These are phyloP conservation scores for Caenorhabditis becei DNA, from an alignment of 2,888 invertebrate species.

Conservation along the genomic window DNA sequence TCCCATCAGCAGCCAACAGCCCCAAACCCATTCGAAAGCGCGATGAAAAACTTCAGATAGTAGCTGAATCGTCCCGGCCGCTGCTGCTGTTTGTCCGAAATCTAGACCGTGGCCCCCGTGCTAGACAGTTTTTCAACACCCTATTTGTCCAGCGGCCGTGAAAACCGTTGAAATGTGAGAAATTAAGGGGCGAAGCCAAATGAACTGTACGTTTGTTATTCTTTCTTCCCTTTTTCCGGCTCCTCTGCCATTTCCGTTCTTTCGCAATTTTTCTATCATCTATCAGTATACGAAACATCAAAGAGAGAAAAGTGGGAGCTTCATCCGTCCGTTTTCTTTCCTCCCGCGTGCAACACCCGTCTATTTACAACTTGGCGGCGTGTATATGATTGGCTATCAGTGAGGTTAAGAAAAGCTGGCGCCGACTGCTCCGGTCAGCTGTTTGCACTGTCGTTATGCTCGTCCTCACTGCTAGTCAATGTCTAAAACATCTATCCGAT, in stretches of 20 bases:
- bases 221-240: background rate
- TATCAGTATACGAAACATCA: constrained; percentile 16
- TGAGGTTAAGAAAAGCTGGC: constrained; percentile 54
- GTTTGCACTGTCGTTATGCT: constrained; percentile 58
- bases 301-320: constrained; percentile 25
- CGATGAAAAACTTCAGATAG: constrained; percentile 66
- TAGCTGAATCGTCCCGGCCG: constrained; percentile 33
- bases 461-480: background rate
- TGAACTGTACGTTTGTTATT: constrained; percentile 28
- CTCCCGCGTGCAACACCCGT: constrained; percentile 20
- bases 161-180: constrained; percentile 4
- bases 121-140: constrained; percentile 57
- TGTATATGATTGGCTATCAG: constrained; percentile 63
- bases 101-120: constrained; percentile 45
- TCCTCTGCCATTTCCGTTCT: background rate
- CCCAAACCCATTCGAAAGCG: constrained; percentile 28
- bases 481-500: constrained; percentile 28
- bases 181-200: constrained; percentile 17
- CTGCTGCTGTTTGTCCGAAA: constrained; percentile 48
- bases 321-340: constrained; percentile 10
- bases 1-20: constrained; percentile 36
- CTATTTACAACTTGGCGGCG: constrained; percentile 41
- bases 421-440: constrained; percentile 52
- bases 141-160: background rate
- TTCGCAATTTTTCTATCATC: background rate